Evolutionary conservation across 1,140 invertebrate species (phyloP).

Genomic region (Metopolophium dirhodum): DNA sequence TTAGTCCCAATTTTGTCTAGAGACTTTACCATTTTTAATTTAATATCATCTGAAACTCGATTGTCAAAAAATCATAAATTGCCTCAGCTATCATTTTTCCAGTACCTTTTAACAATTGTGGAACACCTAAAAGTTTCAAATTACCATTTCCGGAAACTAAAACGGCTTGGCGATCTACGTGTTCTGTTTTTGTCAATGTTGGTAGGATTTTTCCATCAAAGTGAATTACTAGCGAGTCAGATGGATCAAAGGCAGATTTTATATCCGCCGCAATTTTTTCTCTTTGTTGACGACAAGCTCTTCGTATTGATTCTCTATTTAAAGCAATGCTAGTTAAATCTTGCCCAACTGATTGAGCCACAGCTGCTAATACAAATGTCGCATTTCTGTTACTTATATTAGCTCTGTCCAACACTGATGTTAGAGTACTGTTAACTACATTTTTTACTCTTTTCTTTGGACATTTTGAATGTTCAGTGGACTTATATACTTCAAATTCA

Average conservation of each 20-base stretch:
- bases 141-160: too few species aligned
- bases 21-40: not conserved
- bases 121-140: too few species aligned
- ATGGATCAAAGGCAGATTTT: not conserved
- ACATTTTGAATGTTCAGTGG: not conserved
- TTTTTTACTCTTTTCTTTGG: not conserved
- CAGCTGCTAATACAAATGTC: not conserved
- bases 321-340: not conserved
- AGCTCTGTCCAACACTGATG: not conserved
- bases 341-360: not conserved
- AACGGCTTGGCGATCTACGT: too few species aligned
- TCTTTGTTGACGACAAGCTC: not conserved
- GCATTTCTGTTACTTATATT: not conserved
- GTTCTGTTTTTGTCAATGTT: not conserved
- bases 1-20: too few species aligned
- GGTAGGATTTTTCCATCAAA: not conserved
- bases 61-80: too few species aligned
- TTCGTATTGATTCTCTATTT: constrained; percentile 16
- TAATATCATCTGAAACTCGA: too few species aligned
- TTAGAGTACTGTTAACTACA: not conserved
- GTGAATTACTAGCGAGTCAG: not conserved
- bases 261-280: not conserved
- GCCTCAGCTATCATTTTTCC: too few species aligned
- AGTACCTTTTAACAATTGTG: too few species aligned
- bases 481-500: too few species aligned